Conservation (phyloP, 2,888 invertebrate species). For the Dioctria rufipes region DNA sequence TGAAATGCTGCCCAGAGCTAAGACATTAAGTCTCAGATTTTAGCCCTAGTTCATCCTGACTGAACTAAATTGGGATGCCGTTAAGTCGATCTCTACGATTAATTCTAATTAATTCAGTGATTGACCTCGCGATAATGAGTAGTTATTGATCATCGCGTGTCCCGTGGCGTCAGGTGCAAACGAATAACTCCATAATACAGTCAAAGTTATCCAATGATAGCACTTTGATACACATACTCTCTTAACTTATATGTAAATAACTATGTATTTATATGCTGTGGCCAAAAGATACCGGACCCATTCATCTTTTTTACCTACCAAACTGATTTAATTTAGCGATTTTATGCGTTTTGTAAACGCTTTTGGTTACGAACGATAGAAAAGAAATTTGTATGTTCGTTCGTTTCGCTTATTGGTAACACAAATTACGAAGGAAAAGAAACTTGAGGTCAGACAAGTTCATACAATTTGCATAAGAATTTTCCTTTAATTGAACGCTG, state of each 20-base stretch:
- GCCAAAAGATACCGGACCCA: neutral
- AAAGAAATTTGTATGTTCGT: slow-evolving; percentile 30
- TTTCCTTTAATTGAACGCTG: neutral
- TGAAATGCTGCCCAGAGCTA: slow-evolving; percentile 13
- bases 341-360: slow-evolving; percentile 33
- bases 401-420: slow-evolving; percentile 10
- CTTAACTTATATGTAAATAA: neutral
- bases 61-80: slow-evolving; percentile 35
- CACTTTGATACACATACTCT: neutral
- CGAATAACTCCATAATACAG: slow-evolving; percentile 18
- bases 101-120: slow-evolving; percentile 54
- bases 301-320: neutral
- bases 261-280: neutral
- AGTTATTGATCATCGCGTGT: slow-evolving; percentile 46
- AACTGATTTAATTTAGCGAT: slow-evolving; percentile 48
- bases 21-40: slow-evolving; percentile 1
- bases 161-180: slow-evolving; percentile 51
- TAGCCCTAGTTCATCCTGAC: slow-evolving; percentile 24
- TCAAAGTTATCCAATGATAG: slow-evolving; percentile 24
- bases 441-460: slow-evolving; percentile 31
- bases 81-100: slow-evolving; percentile 34
- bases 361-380: neutral
- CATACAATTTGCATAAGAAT: slow-evolving; percentile 38
- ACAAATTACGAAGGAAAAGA: slow-evolving; percentile 9
- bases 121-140: slow-evolving; percentile 50